Conservation (phyloP, 2,888 invertebrate species). For the Rhimphoctona megacephalus region DNA sequence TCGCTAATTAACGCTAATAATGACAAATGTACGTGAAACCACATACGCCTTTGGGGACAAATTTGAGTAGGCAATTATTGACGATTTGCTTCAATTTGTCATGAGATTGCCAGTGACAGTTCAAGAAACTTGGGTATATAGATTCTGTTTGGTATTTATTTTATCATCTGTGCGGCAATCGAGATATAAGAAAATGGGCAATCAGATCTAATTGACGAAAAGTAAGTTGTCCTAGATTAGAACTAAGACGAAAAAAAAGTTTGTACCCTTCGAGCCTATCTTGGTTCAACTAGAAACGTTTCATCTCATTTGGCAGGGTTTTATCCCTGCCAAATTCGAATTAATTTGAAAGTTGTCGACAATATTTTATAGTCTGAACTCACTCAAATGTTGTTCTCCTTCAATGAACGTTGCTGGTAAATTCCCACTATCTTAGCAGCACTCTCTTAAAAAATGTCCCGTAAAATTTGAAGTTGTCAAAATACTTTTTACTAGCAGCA, state of each 20-base stretch:
- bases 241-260: background rate
- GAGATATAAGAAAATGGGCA: background rate
- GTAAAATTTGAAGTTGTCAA: background rate
- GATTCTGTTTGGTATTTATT: background rate
- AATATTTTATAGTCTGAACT: background rate
- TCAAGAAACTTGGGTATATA: background rate
- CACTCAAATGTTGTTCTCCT: background rate
- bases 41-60: background rate
- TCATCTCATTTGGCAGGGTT: background rate
- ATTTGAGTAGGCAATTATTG: constrained; percentile 23
- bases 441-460: background rate
- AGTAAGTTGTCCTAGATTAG: background rate
- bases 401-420: background rate
- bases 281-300: background rate
- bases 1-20: constrained; percentile 66
- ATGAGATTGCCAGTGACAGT: background rate
- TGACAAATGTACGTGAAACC: constrained; percentile 16
- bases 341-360: too few relatives aligned
- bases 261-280: background rate
- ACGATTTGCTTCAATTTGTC: background rate
- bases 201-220: background rate
- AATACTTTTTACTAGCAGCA: background rate
- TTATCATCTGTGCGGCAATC: background rate
- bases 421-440: background rate
- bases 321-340: background rate